Evolutionary conservation across 2,797 vertebrate species (phyloP), one percentile per base, ranked within the genome.

Genomic region (Oreonectes daqikongensis): DNA sequence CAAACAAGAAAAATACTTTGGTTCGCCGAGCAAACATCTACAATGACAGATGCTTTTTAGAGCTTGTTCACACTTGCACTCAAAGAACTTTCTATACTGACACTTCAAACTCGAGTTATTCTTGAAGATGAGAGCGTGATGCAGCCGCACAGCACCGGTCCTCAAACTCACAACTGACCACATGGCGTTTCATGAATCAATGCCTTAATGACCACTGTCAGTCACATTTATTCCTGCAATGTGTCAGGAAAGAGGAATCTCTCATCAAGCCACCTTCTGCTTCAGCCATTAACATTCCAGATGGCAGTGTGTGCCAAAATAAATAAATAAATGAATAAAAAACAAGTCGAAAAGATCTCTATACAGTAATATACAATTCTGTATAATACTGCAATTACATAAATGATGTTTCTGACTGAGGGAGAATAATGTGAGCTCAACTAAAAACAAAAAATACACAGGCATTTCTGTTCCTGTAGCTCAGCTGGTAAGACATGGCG

Each of bases 131-230:
- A 14, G 2, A 52, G 50, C 12, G 50, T 53, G 10, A 22, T 22
- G 50, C 20, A 3, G 12, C 1, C 14, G 15, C 44, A 61, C 44
- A 63, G 46, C 10, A 40, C 64, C 17, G 26, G 17, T 32, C 38
- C 46, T 53, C 38, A 42, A 65, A 30, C 85, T 86, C 85, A 83
- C 81, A 86, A 85, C 83, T 69, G 42, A 65, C 72, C 74, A 84
- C 64, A 73, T 70, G 82, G 60, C 53, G 73, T 82, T 80, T 88
- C 87, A 89, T 89, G 87, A 87, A 87, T 88, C 87, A 85, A 87
- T 84, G 83, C 84, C 87, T 83, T 86, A 86, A 80, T 57, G 69
- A 85, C 83, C 84, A 81, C 81, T 69, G 80, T 86, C 79, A 32
- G 72, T 72, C 53, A 22, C 69, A 69, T 75, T 75, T 79, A 82